Evolutionary conservation across 1,140 invertebrate genomes (phyloP).

Genomic region (Microplitis mediator): DNA sequence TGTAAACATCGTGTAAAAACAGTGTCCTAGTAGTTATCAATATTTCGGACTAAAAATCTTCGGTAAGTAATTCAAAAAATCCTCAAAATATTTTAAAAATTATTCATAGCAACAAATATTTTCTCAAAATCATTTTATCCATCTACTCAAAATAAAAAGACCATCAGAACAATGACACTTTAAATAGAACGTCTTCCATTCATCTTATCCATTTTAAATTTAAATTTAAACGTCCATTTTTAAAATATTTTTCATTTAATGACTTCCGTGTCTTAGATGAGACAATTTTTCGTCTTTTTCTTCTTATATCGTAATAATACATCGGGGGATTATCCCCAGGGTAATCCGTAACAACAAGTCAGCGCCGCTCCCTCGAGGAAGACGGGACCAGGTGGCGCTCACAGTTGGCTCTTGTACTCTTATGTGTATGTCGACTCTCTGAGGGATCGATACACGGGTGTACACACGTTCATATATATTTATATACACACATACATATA

Average conservation of each 20-base stretch:
- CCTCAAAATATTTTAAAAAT: too few relatives aligned
- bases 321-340: slow-evolving; percentile 14
- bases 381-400: slow-evolving; percentile 47
- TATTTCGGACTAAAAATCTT: slow-evolving; percentile 48
- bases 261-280: too few relatives aligned
- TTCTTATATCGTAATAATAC: not conserved
- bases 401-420: slow-evolving; percentile 22
- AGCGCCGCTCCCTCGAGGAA: slow-evolving; percentile 38
- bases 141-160: too few relatives aligned
- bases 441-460: slow-evolving; percentile 35
- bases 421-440: slow-evolving; percentile 6
- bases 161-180: too few relatives aligned
- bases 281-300: too few relatives aligned
- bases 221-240: too few relatives aligned
- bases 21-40: slow-evolving; percentile 40
- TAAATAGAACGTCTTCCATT: too few relatives aligned
- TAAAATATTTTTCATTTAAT: too few relatives aligned
- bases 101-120: too few relatives aligned
- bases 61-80: slow-evolving; percentile 43
- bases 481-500: not conserved
- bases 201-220: too few relatives aligned
- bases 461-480: slow-evolving; percentile 7
- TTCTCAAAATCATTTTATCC: too few relatives aligned
- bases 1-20: slow-evolving; percentile 38
- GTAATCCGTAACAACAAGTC: slow-evolving; percentile 28